These are phyloP conservation scores for Pundamilia nyererei DNA, from an alignment of 2,113 vertebrate genomes.

Conservation along the genomic window DNA sequence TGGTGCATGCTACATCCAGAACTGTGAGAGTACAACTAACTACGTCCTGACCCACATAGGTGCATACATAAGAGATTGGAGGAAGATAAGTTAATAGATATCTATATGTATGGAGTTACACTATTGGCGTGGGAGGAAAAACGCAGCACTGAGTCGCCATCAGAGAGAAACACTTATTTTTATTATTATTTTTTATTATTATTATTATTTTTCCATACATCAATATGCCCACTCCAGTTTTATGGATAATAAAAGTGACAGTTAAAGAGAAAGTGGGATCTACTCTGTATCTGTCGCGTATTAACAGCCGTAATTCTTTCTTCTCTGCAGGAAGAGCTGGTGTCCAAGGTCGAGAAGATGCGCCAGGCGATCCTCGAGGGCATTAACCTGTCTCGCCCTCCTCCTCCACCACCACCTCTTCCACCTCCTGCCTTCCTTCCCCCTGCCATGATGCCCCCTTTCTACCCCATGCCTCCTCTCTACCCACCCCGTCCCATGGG, in stretches of 20 bases:
- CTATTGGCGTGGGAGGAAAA: accelerated
- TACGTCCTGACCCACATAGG: not conserved
- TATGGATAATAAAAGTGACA: accelerated
- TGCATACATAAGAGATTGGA: not conserved
- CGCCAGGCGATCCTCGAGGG: conserved; percentile 88
- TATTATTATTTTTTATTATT: not conserved
- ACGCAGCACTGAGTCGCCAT: not conserved
- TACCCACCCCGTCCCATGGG: conserved; percentile 81
- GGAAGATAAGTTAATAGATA: not conserved
- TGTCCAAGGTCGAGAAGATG: conserved; percentile 89
- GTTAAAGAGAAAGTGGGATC: not conserved
- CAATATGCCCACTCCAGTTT: not conserved
- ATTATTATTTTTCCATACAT: not conserved
- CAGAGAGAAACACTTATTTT: not conserved
- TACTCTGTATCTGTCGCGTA: not conserved
- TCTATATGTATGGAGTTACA: not conserved
- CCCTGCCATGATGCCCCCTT: conserved; percentile 78
- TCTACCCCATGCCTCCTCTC: conserved; percentile 81
- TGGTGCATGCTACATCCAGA: not conserved
- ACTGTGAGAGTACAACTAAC: not conserved
- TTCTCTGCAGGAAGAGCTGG: conserved; percentile 72
- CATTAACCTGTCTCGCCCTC: conserved; percentile 80
- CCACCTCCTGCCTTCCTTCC: conserved; percentile 82
- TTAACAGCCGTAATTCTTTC: not conserved
- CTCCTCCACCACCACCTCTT: conserved; percentile 79